A percentile compares a stretch with the other conserved stretches of the same genome.
These are phyloP conservation scores for Torymus aiolomorphi DNA, from an alignment of 2,888 invertebrate species.

Conservation along the genomic window DNA sequence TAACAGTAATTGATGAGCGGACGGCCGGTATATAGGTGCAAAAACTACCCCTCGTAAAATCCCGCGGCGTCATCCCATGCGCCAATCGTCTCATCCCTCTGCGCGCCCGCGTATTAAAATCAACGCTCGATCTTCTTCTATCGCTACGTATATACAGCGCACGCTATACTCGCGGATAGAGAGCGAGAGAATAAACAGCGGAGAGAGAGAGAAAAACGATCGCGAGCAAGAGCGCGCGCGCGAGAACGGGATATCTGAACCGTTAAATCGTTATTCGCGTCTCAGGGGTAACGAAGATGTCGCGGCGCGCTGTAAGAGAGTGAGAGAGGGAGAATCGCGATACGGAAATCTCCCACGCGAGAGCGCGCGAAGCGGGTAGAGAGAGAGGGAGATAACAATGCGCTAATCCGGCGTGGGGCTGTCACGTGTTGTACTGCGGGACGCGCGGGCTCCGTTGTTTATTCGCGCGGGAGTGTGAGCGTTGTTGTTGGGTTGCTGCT, in stretches of 20 bases:
- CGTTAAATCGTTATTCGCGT: constrained; percentile 56
- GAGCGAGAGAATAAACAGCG: neutral
- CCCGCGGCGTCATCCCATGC: neutral
- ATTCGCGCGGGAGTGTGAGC: no score
- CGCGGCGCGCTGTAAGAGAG: constrained; percentile 28
- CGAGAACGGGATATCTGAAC: constrained; percentile 56
- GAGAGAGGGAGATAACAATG: constrained; percentile 13
- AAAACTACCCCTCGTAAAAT: neutral
- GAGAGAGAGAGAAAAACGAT: constrained; percentile 34
- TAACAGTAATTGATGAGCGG: constrained; percentile 35
- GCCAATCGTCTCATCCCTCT: no score
- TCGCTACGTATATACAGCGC: no score
- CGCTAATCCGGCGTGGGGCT: constrained; percentile 6
- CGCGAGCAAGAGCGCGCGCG: neutral
- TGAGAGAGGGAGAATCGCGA: constrained; percentile 14
- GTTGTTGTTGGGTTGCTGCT: no score
- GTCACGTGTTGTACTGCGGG: no score
- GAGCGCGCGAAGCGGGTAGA: neutral
- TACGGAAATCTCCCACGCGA: constrained; percentile 38
- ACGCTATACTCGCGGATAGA: no score
- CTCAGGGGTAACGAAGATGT: constrained; percentile 46
- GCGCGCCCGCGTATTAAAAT: no score
- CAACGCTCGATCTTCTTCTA: no score
- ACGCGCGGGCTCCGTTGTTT: no score
- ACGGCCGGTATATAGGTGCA: neutral